These are phyloP conservation scores for Himalopsyche kuldschensis DNA, from an alignment of 2,888 invertebrate species.

Conservation along the genomic window DNA sequence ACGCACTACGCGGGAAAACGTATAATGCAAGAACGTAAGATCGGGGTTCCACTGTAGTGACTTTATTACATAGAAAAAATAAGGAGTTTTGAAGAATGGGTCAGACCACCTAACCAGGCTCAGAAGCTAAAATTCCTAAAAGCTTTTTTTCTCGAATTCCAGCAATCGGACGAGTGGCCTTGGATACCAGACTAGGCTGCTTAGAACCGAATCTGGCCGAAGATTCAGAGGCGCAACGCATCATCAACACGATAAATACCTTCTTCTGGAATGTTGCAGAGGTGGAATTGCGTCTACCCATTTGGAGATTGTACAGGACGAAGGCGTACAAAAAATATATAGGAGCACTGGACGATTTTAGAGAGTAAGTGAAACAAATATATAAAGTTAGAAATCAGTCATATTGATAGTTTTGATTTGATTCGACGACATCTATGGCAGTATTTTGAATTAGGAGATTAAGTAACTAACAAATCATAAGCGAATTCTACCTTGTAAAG, in stretches of 20 bases:
- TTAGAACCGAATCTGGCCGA: constrained; percentile 57
- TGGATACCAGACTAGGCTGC: constrained; percentile 80
- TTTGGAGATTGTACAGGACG: constrained; percentile 75
- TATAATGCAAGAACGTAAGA: too few relatives aligned
- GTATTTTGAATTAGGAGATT: background rate
- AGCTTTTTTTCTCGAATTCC: constrained; percentile 11
- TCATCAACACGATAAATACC: constrained; percentile 75
- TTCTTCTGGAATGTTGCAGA: constrained; percentile 78
- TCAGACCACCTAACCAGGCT: too few relatives aligned
- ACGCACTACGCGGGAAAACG: too few relatives aligned
- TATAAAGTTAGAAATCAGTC: too few relatives aligned
- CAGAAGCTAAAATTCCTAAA: too few relatives aligned
- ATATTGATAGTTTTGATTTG: too few relatives aligned
- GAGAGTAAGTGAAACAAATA: constrained; percentile 56
- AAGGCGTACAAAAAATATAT: constrained; percentile 72
- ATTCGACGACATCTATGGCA: too few relatives aligned
- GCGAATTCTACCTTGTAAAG: background rate
- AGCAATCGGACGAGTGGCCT: constrained; percentile 81
- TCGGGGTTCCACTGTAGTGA: too few relatives aligned
- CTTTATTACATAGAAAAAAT: too few relatives aligned
- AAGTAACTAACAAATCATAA: background rate
- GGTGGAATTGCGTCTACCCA: constrained; percentile 72
- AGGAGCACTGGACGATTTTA: constrained; percentile 71
- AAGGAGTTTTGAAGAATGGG: too few relatives aligned
- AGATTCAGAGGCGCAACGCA: constrained; percentile 70